Percentiles rank a stretch among this genome's conserved stretches.
phyloP scores from a whole-genome alignment of 2,113 vertebrate genomes.

The Rhabdornis inornatus region DNA sequence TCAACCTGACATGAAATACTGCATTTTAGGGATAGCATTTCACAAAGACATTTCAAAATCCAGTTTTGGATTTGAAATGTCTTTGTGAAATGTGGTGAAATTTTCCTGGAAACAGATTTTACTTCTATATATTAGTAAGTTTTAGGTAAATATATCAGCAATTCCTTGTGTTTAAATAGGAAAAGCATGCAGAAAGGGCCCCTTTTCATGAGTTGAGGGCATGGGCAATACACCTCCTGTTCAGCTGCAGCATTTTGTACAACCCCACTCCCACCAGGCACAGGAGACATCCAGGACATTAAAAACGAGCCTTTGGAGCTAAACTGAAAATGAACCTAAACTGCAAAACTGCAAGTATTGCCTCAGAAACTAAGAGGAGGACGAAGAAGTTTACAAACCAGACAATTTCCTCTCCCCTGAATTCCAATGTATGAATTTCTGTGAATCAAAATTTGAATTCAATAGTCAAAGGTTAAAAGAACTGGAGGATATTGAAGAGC shows the following conservation, averaged over 20 bases:
- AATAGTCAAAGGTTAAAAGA: not conserved
- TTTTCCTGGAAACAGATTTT: not conserved
- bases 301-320: not conserved
- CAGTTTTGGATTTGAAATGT: too few species aligned
- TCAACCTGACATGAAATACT: not conserved
- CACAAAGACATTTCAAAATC: not conserved
- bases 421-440: not conserved
- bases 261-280: not conserved
- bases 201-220: not conserved
- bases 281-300: not conserved
- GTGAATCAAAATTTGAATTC: not conserved
- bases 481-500: not conserved
- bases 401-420: not conserved
- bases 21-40: not conserved
- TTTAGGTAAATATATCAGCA: not conserved
- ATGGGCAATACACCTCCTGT: accelerated
- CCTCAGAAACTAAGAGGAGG: not conserved
- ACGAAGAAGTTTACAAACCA: not conserved
- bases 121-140: not conserved
- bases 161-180: not conserved
- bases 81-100: not conserved
- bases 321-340: not conserved
- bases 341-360: not conserved
- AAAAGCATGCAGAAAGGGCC: not conserved
- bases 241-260: not conserved